These are phyloP conservation scores for Sorex fumeus DNA, from an alignment of 2,113 vertebrate species.

Conservation along the genomic window DNA sequence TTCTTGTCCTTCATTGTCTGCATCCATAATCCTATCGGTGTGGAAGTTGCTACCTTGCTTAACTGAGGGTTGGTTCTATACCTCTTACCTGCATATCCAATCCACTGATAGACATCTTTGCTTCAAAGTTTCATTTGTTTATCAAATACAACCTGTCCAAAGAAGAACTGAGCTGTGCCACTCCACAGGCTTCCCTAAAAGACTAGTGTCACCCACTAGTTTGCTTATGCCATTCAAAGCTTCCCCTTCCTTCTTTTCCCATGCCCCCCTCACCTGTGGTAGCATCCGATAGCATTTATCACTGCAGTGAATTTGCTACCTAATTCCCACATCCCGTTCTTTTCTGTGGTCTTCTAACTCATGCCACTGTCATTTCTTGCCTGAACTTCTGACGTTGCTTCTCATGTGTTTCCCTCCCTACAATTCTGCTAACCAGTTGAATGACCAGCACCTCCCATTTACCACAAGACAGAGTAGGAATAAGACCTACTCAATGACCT, in stretches of 20 bases:
- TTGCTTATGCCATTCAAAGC: background rate
- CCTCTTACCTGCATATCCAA: background rate
- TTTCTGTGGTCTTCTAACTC: background rate
- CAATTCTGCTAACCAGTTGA: background rate
- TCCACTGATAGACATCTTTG: background rate
- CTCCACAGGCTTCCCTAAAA: background rate
- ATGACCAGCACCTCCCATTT: background rate
- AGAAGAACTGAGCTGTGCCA: rapidly evolving
- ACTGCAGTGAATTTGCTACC: background rate
- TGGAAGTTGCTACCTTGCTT: background rate
- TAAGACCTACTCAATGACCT: background rate
- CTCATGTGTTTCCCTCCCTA: background rate
- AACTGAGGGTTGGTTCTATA: background rate
- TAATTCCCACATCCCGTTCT: background rate
- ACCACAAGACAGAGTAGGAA: background rate
- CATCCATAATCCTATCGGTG: background rate
- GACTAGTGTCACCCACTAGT: background rate
- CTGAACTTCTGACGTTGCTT: background rate
- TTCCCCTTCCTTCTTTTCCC: too few species aligned
- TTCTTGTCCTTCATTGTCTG: background rate
- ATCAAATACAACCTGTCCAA: background rate
- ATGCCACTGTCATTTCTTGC: background rate
- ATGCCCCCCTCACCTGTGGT: background rate
- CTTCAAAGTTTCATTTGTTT: background rate
- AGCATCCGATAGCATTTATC: background rate